Conservation (phyloP, 2,113 vertebrate species). For the Microcebus ravelobensis region DNA sequence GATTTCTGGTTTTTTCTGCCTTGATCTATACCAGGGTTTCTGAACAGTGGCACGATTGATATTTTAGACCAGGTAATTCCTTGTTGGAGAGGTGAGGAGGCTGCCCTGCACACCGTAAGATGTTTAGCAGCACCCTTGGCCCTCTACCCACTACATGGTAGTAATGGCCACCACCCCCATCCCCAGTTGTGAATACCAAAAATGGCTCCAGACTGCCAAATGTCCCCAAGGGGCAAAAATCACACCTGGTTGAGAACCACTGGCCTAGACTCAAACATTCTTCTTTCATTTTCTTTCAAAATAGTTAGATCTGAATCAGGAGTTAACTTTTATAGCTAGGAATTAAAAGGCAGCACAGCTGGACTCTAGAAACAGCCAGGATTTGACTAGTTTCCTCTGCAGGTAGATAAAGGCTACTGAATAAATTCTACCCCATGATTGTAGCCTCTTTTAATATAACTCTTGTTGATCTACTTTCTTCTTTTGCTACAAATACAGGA, state of each 20-base stretch:
- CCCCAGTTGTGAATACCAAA: neutral
- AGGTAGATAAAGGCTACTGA: neutral
- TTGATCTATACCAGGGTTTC: neutral
- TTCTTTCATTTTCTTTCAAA: neutral
- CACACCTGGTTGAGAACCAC: neutral
- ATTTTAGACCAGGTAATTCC: neutral
- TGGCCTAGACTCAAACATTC: neutral
- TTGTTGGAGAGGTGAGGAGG: neutral
- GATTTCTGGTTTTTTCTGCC: neutral
- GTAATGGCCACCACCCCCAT: too few relatives aligned
- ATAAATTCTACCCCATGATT: neutral
- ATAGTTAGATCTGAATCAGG: conserved; percentile 10
- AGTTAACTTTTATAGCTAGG: conserved; percentile 12
- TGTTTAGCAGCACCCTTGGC: neutral
- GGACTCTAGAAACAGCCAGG: neutral
- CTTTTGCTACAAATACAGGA: neutral
- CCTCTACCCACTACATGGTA: neutral
- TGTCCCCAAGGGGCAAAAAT: neutral
- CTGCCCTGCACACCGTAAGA: neutral
- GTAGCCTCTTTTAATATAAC: neutral
- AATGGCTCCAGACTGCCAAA: neutral
- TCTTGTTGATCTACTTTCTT: neutral
- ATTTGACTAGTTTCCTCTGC: neutral
- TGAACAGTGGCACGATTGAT: neutral
- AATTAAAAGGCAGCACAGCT: neutral